Percentiles rank a stretch among this genome's conserved stretches.
These are phyloP conservation scores for Aramus guarauna DNA, from an alignment of 2,113 vertebrate genomes.

Conservation along the genomic window DNA sequence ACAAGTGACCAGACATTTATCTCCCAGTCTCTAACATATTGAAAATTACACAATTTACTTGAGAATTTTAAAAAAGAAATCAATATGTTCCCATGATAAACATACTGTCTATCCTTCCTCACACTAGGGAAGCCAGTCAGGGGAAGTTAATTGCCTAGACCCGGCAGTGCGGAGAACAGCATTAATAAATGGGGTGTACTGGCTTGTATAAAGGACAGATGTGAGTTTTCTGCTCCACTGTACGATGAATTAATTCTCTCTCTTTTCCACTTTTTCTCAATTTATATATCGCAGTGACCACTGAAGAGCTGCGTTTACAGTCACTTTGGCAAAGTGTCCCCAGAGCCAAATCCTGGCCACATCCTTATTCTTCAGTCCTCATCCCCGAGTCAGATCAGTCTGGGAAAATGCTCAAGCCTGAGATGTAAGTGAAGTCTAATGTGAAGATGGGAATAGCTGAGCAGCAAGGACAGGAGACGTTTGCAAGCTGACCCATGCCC, in stretches of 20 bases:
- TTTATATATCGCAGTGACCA: slow-evolving; percentile 58
- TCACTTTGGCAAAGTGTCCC: background rate
- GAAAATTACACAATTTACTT: slow-evolving; percentile 36
- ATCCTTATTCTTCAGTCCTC: background rate
- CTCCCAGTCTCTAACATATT: background rate
- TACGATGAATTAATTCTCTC: slow-evolving; percentile 73
- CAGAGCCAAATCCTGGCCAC: background rate
- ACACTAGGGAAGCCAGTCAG: slow-evolving; percentile 60
- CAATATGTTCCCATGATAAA: slow-evolving; percentile 59
- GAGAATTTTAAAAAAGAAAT: slow-evolving; percentile 50
- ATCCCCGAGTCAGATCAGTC: background rate
- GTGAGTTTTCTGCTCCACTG: slow-evolving; percentile 78
- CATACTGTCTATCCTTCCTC: slow-evolving; percentile 42
- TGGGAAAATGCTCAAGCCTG: background rate
- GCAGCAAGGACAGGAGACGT: background rate
- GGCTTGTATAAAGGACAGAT: slow-evolving; percentile 79
- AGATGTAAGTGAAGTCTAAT: background rate
- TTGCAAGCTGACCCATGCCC: background rate
- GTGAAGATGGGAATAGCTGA: background rate
- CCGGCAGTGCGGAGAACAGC: slow-evolving; percentile 62
- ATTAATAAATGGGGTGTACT: slow-evolving; percentile 81
- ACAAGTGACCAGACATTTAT: background rate
- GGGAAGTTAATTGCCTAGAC: slow-evolving; percentile 74
- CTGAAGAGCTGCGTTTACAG: slow-evolving; percentile 43
- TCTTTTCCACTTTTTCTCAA: slow-evolving; percentile 44